These are phyloP conservation scores for Zoanthus solanderi DNA, from an alignment of 92 coral and sea anemone genomes.

Conservation along the genomic window DNA sequence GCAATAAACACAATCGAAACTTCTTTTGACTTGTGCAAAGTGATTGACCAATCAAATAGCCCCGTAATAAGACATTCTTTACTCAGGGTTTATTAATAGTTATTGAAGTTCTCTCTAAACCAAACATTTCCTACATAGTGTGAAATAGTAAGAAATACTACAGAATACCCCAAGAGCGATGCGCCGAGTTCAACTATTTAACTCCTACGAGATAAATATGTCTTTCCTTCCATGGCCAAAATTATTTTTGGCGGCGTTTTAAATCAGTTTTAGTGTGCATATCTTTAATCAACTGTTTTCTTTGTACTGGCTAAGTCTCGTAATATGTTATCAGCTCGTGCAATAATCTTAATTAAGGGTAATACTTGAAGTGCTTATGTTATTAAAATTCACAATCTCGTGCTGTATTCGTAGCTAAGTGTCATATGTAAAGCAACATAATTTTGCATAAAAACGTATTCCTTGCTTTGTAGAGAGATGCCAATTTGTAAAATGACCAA, in stretches of 20 bases:
- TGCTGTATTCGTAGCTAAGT: conserved; percentile 75
- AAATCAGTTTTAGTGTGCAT: conserved; percentile 50
- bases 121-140: conserved; percentile 84
- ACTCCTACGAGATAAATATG: conserved; percentile 44
- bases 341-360: conserved; percentile 86
- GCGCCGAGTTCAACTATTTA: conserved; percentile 78
- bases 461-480: conserved; percentile 52
- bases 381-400: conserved; percentile 83
- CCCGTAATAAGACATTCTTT: conserved; percentile 75
- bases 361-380: conserved; percentile 85
- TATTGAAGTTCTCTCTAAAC: conserved; percentile 78
- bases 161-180: conserved; percentile 63
- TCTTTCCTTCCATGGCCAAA: conserved; percentile 47
- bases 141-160: conserved; percentile 84
- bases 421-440: conserved; percentile 49
- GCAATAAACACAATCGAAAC: conserved; percentile 85
- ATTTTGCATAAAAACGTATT: conserved; percentile 35
- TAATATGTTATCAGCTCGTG: conserved; percentile 74
- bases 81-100: conserved; percentile 83
- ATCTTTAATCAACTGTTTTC: conserved; percentile 66
- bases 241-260: conserved; percentile 37
- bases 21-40: conserved; percentile 77
- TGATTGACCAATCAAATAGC: conserved; percentile 77
- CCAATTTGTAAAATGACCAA: conserved; percentile 82
- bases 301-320: conserved; percentile 66